Conservation (phyloP, 53 echinoderm and acorn worm genomes). For the Echinarachnius parma region DNA sequence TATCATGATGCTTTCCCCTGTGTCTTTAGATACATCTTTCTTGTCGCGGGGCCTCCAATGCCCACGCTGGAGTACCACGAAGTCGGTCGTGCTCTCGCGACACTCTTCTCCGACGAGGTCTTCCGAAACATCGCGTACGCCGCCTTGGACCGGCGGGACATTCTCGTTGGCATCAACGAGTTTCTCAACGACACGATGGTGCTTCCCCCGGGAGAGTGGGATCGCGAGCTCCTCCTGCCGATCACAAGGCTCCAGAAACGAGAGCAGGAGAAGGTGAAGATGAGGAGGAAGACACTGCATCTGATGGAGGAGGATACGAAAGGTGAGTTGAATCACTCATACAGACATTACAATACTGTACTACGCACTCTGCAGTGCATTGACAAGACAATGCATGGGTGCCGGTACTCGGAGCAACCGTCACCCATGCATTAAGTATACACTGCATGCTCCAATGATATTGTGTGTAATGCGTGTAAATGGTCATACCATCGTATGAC, state of each 20-base stretch:
- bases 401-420: no score
- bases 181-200: slow-evolving; percentile 95
- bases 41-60: slow-evolving; percentile 73
- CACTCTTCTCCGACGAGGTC: slow-evolving; percentile 94
- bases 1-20: no score
- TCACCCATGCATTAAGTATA: no score
- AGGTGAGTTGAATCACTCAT: no score
- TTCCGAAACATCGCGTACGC: slow-evolving; percentile 89
- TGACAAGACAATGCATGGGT: no score
- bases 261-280: slow-evolving; percentile 85
- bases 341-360: no score
- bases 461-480: no score
- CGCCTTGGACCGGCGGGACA: slow-evolving; percentile 75
- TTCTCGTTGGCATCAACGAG: slow-evolving; percentile 91
- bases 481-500: no score
- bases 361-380: no score
- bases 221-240: slow-evolving; percentile 81
- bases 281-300: slow-evolving; percentile 73
- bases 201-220: slow-evolving; percentile 95
- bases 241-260: slow-evolving; percentile 80
- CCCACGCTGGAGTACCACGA: slow-evolving; percentile 78
- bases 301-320: slow-evolving; percentile 74
- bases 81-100: slow-evolving; percentile 82
- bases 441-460: no score
- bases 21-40: slow-evolving; percentile 60